phyloP scores from a whole-genome alignment of 2,797 vertebrate genomes.

The Labeo calbasu region DNA sequence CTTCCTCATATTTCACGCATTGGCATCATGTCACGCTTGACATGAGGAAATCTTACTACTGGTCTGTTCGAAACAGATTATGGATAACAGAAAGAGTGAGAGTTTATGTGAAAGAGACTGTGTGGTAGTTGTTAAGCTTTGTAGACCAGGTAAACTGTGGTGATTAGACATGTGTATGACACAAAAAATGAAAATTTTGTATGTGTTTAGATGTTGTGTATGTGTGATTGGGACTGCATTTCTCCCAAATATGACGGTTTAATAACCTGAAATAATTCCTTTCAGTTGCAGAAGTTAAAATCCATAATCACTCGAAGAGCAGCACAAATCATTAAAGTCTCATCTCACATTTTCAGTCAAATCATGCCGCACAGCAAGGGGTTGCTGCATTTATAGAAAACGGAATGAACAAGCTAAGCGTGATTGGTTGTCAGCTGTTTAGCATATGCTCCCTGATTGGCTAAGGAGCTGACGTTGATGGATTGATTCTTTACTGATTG shows the following conservation, averaged over 20 bases:
- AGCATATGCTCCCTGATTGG: conserved; percentile 71
- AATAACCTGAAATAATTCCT: background rate
- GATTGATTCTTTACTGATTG: conserved; percentile 68
- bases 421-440: conserved; percentile 71
- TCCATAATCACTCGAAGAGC: background rate
- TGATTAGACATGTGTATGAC: background rate
- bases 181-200: background rate
- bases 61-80: background rate
- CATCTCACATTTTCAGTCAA: background rate
- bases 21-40: conserved; percentile 31
- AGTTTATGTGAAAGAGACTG: background rate
- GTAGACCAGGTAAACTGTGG: background rate
- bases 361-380: background rate
- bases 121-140: background rate
- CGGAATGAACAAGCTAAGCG: background rate
- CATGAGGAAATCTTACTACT: background rate
- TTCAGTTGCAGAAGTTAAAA: background rate
- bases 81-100: background rate
- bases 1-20: conserved; percentile 53
- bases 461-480: conserved; percentile 72
- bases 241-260: background rate
- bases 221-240: background rate
- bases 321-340: background rate
- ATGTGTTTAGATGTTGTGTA: background rate
- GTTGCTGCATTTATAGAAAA: conserved; percentile 55